Evolutionary conservation across 2,797 vertebrate species (phyloP).

Genomic region (Clamator glandarius): DNA sequence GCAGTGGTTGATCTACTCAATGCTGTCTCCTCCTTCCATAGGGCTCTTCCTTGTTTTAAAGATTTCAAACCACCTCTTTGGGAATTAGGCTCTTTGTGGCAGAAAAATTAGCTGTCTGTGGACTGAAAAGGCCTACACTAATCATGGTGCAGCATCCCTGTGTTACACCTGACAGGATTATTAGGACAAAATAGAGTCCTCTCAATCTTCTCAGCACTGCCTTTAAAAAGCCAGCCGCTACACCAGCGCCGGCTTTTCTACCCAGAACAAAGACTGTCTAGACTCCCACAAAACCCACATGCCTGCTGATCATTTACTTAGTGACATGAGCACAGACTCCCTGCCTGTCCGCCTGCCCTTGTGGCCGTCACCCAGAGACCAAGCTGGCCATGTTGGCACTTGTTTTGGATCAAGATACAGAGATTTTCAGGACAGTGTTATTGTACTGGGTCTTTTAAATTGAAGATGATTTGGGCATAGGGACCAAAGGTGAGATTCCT

Average conservation of each 20-base stretch:
- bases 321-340: background rate
- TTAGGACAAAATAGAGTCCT: constrained; percentile 66
- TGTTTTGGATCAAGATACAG: background rate
- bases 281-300: background rate
- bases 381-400: background rate
- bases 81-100: constrained; percentile 71
- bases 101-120: constrained; percentile 78
- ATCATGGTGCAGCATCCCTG: constrained; percentile 56
- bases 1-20: constrained; percentile 15
- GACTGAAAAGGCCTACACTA: constrained; percentile 67
- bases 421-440: background rate
- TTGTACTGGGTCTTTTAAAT: background rate
- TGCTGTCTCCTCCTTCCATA: constrained; percentile 64
- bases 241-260: background rate
- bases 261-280: constrained; percentile 46
- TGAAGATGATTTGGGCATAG: background rate
- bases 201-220: constrained; percentile 61
- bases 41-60: constrained; percentile 67
- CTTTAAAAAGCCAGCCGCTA: constrained; percentile 29
- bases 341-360: background rate
- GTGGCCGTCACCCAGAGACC: accelerated
- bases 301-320: background rate
- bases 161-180: constrained; percentile 71
- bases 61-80: constrained; percentile 69
- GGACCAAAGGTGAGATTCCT: background rate